Base-by-base conservation (phyloP, 2,888 invertebrate genomes). In the Sepioteuthis lessoniana region DNA sequence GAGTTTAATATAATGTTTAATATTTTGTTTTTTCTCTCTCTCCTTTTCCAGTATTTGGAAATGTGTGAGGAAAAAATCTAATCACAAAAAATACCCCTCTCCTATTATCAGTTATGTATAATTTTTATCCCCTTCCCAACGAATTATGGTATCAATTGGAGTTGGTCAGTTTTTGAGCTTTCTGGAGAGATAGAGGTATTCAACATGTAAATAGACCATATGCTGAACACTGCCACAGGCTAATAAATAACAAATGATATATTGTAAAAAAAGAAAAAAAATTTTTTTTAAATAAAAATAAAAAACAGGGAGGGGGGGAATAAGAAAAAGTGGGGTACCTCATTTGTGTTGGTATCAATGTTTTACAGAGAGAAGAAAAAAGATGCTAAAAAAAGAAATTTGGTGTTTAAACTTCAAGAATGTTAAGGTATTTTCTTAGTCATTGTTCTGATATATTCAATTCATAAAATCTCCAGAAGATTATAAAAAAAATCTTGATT, bases 111-210 rank as follows among this genome's bases (percentile, higher is more conserved):
- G 76, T 76, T 76, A 76, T 35, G 25, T 35, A 13, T n/a, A 35
- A 8, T 35, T 76, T 76, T 55, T 50, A 5, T 35, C 35, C 76
- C 76, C 76, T 76, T n/a, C 76, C 76, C n/a, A 76, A 76, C 76
- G 76, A 76, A 76, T 55, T n/a, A 76, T 35, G 76, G 76, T 35
- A 76, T n/a, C n/a, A 76, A 76, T 76, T 76, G n/a, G 76, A 35
- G 76, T 76, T 76, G 76, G 76, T 76, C 76, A 35, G 76, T 76
- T 76, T 76, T 76, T 76, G 76, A 76, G 76, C 76, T 76, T 76
- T 76, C 76, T 76, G n/a, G 76, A 76, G n/a, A 76, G 76, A 76
- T 76, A 35, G n/a, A 76, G 76, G 76, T 76, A 55, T 25, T 55
- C 55, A 55, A 21, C 10, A 76, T 76, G 76, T 76, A 76, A 76